Base-by-base conservation (phyloP, 1,140 invertebrate genomes). In the Delia radicum region DNA sequence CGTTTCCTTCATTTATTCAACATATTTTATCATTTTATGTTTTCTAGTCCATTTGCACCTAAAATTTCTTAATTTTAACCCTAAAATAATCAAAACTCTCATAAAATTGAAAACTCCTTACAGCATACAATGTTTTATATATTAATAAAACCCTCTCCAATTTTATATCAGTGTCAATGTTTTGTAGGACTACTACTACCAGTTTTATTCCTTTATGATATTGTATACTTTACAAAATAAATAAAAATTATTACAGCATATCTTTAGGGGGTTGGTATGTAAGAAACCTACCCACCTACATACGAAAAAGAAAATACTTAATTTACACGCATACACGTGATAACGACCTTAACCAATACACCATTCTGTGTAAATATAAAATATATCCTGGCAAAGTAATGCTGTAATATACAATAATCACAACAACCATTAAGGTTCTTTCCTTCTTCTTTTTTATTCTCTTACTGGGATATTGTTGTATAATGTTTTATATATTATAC, bases 311-410 rank as follows among this genome's bases (percentile, higher is more conserved):
- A 55, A 55, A 55, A 55, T n/a, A 55, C 48, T 55, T 55, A 55
- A 55, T 55, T 69, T 33, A 33, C 65, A 69, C 65, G 65, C 65
- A 21, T 69, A 69, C 24, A 69, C 65, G 65, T 69, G 65, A 69
- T 69, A 69, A 69, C 65, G n/a, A 69, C 65, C 65, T 69, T 69
- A 24, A 69, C 3, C 65, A 31, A 69, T 31, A 31, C 2, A 31
- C 15, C n/a, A 5, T 6, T 48, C n/a, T 18, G n/a, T 48, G 46
- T 18, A 2, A 48, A n/a, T 3, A n/a, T 37, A 13, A 10, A 8
- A 18, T 55, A 55, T 55, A 55, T 5, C 21, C 48, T 5, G 21
- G 48, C 48, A 55, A 55, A 55, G 48, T 55, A 55, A 55, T 55
- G 48, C n/a, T 18, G 24, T 55, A 55, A 55, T 55, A 55, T 55